Percentiles rank a stretch among this genome's conserved stretches.
Conservation (phyloP, 2,113 vertebrate species). For the Nesoenas mayeri region DNA sequence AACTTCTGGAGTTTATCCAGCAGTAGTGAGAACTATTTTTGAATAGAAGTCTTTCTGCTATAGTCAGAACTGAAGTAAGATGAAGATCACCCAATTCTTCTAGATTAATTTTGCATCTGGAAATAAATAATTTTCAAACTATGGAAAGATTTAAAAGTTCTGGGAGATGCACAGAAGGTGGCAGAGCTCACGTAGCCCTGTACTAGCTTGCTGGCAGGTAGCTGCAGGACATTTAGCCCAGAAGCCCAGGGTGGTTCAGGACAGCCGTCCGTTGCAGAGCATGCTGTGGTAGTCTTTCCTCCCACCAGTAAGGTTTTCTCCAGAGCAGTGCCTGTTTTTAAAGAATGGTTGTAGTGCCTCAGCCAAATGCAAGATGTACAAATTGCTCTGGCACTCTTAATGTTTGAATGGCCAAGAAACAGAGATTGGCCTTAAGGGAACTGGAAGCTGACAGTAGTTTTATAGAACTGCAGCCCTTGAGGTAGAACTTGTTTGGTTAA, state of each 20-base stretch:
- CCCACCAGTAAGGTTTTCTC: neutral
- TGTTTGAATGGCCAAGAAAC: neutral
- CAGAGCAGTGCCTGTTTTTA: neutral
- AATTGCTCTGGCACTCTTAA: neutral
- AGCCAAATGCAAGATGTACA: neutral
- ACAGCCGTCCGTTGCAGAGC: fast-evolving
- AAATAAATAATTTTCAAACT: neutral
- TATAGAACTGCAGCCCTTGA: neutral
- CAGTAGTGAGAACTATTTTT: neutral
- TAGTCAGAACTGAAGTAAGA: neutral
- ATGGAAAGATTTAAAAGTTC: neutral
- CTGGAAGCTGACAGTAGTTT: neutral
- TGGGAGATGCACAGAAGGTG: neutral
- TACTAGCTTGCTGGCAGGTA: neutral
- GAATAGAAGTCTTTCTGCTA: neutral
- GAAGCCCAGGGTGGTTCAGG: neutral
- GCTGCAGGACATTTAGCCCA: fast-evolving
- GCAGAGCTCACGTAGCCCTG: neutral
- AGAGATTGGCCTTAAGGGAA: neutral
- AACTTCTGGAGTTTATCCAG: neutral
- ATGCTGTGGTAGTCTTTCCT: fast-evolving
- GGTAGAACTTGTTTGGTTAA: neutral
- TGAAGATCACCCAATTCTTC: neutral
- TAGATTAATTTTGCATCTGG: neutral
- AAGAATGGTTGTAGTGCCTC: neutral